Evolutionary conservation across 2,113 vertebrate species (phyloP).

Genomic region (Typhlomys cinereus): DNA sequence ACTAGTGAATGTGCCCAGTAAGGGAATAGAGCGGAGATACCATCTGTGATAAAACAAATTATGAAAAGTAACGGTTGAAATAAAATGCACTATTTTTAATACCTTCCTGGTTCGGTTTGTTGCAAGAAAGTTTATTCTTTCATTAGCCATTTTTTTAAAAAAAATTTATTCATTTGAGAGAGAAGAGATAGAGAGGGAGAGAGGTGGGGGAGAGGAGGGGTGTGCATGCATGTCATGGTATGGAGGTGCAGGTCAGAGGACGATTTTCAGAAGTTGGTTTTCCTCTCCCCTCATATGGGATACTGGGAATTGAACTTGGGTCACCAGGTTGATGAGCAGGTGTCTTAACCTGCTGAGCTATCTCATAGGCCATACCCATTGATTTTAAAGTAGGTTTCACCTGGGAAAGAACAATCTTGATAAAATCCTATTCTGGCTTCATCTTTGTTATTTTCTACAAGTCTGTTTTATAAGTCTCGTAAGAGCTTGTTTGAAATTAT

Average conservation of each 20-base stretch:
- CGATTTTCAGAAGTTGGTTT: no score
- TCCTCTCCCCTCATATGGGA: no score
- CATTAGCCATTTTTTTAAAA: background rate
- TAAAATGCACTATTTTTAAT: slow-evolving; percentile 73
- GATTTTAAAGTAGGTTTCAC: background rate
- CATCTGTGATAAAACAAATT: slow-evolving; percentile 62
- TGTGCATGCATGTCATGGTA: no score
- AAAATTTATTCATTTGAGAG: no score
- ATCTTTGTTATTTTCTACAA: background rate
- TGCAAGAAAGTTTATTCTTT: slow-evolving; percentile 19
- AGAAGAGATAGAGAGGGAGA: no score
- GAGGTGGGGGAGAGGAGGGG: no score
- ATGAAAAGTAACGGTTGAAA: slow-evolving; percentile 71
- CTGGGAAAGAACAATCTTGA: background rate
- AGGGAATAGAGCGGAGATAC: slow-evolving; percentile 47
- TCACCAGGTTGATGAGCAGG: no score
- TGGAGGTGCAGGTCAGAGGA: no score
- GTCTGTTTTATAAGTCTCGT: background rate
- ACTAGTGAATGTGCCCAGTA: background rate
- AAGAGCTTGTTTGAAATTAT: slow-evolving; percentile 14
- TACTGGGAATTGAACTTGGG: no score
- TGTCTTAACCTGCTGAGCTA: no score
- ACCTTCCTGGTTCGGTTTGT: slow-evolving; percentile 29
- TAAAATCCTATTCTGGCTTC: background rate
- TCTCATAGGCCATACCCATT: no score